Evolutionary conservation across 2,888 invertebrate genomes (phyloP).

Genomic region (Drosophila paramelanica): DNA sequence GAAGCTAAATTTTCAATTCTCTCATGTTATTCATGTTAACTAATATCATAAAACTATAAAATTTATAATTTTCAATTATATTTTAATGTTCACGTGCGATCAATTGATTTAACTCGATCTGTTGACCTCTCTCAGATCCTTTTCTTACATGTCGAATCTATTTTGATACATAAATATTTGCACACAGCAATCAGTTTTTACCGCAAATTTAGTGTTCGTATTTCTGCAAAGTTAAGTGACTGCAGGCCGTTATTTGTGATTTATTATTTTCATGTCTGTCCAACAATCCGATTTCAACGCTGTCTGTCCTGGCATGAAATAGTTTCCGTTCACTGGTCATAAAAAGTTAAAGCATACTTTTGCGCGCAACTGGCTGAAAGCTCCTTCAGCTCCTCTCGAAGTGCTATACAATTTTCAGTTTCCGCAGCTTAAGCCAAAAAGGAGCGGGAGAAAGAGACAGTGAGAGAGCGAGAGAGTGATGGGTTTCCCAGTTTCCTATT

Average conservation of each 20-base stretch:
- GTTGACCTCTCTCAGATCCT: no score
- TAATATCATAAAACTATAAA: no score
- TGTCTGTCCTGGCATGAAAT: conserved; percentile 34
- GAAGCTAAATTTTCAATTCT: no score
- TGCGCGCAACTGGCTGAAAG: conserved; percentile 8
- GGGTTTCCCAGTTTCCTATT: conserved; percentile 14
- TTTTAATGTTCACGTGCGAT: no score
- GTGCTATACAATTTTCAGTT: conserved; percentile 34
- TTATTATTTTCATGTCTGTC: conserved; percentile 48
- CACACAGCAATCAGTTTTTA: not conserved
- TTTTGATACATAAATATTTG: not conserved
- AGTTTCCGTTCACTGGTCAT: conserved; percentile 37
- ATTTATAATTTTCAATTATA: no score
- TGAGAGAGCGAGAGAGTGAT: not conserved
- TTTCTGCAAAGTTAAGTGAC: conserved; percentile 17
- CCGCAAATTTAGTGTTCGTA: conserved; percentile 9
- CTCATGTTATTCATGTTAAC: no score
- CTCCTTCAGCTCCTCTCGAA: not conserved
- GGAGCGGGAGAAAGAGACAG: not conserved
- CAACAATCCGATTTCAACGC: conserved; percentile 43
- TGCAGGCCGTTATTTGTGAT: conserved; percentile 51
- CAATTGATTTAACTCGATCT: no score
- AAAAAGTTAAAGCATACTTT: conserved; percentile 59
- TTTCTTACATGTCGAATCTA: not conserved
- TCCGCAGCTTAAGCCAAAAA: conserved; percentile 10